Base-by-base conservation (phyloP, 2,797 vertebrate species). In the Dendrocincla fuliginosa region DNA sequence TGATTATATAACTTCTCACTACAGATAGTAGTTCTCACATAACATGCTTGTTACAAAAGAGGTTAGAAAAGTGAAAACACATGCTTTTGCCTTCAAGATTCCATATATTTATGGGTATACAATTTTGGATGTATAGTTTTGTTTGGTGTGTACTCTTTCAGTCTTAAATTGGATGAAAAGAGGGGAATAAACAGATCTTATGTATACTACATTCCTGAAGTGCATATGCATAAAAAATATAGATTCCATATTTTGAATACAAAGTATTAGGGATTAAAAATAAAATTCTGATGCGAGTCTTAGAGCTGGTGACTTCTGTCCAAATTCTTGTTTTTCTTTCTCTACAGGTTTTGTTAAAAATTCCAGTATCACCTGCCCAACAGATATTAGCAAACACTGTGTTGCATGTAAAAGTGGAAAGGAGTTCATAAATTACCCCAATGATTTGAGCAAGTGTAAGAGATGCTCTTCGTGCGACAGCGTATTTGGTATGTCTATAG, bases 341-440 rank as follows among this genome's bases (percentile, higher is more conserved):
- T 91, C 18, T 75, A 25, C 89, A 98, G 97, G 97, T 85, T 79
- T 41, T 57, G 44, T 96, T 91, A 95, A 86, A 80, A 37, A 4
- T 9, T 6, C 1, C 17, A 0, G 52, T 53, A 53, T 53, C 12
- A 7, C 1, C 11, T 98, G 97, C 50, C 90, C 85, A 63, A 84
- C 14, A 50, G 9, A 89, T 37, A 9, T 2, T 30, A 16, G 1
- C 8, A 5, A 60, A 65, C 46, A 93, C 20, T 75, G 80, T 89
- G 57, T 30, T 69, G 19, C 1, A 0, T 98, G 97, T 80, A 16
- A 9, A 61, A 18, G 61, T 23, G 96, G 96, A 33, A 52, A 78
- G 57, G 87, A 93, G 35, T 98, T 75, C 49, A 42, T 65, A 4
- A 13, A 96, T 50, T 20, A 93, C 3, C 10, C 0, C 20, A 98